These are phyloP conservation scores for Deladenus siricidicola DNA, from an alignment of 2,888 invertebrate species.

Conservation along the genomic window DNA sequence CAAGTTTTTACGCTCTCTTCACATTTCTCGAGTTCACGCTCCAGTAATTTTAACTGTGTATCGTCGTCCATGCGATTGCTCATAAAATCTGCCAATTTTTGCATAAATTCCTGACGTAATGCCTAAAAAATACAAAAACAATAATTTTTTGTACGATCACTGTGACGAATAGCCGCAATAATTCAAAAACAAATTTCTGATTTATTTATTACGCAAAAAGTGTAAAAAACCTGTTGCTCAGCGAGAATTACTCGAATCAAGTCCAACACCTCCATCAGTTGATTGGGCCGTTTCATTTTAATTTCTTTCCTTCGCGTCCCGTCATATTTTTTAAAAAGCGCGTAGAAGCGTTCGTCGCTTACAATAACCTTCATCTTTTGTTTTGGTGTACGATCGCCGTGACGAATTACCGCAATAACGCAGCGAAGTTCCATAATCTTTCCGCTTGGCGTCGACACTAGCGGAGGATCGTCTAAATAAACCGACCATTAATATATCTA, in stretches of 20 bases:
- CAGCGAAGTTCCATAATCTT: conserved; percentile 74
- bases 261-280: conserved; percentile 91
- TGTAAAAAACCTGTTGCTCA: neutral
- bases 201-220: no score
- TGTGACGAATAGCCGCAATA: no score
- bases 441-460: conserved; percentile 95
- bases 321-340: conserved; percentile 93
- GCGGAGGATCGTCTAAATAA: conserved; percentile 83
- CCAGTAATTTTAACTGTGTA: conserved; percentile 12
- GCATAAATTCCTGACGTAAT: conserved; percentile 18
- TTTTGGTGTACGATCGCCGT: conserved; percentile 96
- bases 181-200: no score
- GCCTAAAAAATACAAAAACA: conserved; percentile 26
- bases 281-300: conserved; percentile 91
- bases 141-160: no score
- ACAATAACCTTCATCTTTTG: conserved; percentile 89
- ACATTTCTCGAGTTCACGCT: conserved; percentile 59
- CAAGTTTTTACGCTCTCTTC: conserved; percentile 67
- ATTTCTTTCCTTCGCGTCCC: conserved; percentile 90
- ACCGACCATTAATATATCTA: neutral
- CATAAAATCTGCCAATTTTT: conserved; percentile 18
- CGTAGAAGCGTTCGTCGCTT: conserved; percentile 64
- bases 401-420: conserved; percentile 61
- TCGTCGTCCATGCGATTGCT: conserved; percentile 25
- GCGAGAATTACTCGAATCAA: neutral